Percentiles rank a stretch among this genome's conserved stretches.
Conservation (phyloP, 2,888 invertebrate species). For the Drosophila nigricruria region DNA sequence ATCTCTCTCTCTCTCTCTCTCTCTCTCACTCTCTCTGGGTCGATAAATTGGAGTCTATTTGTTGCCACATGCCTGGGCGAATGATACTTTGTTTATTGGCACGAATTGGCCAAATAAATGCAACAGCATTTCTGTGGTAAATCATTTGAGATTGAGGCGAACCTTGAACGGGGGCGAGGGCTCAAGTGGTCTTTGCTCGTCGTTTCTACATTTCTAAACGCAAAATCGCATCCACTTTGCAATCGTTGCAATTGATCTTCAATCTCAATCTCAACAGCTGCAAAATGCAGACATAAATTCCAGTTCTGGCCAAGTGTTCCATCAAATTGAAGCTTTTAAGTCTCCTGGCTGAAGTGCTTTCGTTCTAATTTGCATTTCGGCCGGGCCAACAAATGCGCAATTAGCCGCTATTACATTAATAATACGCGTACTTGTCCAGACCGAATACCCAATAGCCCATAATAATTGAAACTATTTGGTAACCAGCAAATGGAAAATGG, state of each 20-base stretch:
- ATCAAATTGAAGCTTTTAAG: constrained; percentile 79
- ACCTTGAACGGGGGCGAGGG: constrained; percentile 54
- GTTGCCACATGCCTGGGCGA: constrained; percentile 66
- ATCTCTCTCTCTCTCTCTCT: background rate
- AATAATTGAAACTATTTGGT: constrained; percentile 51
- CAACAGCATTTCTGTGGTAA: constrained; percentile 64
- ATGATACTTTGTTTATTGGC: constrained; percentile 75
- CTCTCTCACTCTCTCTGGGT: background rate
- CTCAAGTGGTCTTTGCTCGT: constrained; percentile 57
- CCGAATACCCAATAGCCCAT: constrained; percentile 29
- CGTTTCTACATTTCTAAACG: constrained; percentile 46
- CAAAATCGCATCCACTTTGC: constrained; percentile 44
- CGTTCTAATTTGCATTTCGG: constrained; percentile 70
- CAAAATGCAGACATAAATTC: constrained; percentile 67
- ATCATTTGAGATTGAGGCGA: constrained; percentile 39
- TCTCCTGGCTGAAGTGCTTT: constrained; percentile 66
- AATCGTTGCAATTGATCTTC: constrained; percentile 60
- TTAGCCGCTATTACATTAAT: constrained; percentile 80
- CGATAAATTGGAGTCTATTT: constrained; percentile 52
- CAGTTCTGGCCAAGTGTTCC: constrained; percentile 67
- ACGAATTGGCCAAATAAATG: constrained; percentile 71
- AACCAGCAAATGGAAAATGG: constrained; percentile 30
- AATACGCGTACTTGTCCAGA: constrained; percentile 71
- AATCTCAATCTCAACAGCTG: constrained; percentile 43
- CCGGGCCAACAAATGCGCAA: constrained; percentile 68